Evolutionary conservation across 2,113 vertebrate genomes (phyloP).

Genomic region (Callospermophilus lateralis): DNA sequence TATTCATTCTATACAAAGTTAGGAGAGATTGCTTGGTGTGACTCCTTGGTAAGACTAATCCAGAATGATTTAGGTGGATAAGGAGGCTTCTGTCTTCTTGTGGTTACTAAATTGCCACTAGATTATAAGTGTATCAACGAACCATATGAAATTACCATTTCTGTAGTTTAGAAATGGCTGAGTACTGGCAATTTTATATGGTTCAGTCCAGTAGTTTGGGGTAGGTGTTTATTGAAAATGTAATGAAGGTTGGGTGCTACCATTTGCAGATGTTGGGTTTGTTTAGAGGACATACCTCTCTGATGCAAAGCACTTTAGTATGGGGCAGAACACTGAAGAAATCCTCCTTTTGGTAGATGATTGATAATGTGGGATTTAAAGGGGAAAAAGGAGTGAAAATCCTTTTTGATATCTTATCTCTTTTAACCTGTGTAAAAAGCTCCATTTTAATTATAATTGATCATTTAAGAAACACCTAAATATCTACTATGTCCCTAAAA

Average conservation of each 20-base stretch:
- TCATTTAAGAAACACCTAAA: not conserved
- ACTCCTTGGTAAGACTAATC: not conserved
- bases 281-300: not conserved
- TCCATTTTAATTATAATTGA: not conserved
- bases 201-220: not conserved
- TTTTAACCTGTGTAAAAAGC: not conserved
- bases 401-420: not conserved
- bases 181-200: not conserved
- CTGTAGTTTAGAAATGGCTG: not conserved
- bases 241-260: not conserved
- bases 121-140: not conserved
- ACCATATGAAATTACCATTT: not conserved
- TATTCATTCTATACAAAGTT: not conserved
- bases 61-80: accelerated
- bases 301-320: accelerated
- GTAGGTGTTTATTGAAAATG: not conserved
- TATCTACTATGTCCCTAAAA: not conserved
- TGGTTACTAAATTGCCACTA: not conserved
- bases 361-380: not conserved
- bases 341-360: not conserved
- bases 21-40: not conserved
- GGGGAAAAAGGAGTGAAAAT: too few relatives aligned
- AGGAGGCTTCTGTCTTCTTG: not conserved
- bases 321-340: accelerated
- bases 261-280: not conserved